Evolutionary conservation across 2,113 vertebrate genomes (phyloP).

Genomic region (Oreamnos americanus): DNA sequence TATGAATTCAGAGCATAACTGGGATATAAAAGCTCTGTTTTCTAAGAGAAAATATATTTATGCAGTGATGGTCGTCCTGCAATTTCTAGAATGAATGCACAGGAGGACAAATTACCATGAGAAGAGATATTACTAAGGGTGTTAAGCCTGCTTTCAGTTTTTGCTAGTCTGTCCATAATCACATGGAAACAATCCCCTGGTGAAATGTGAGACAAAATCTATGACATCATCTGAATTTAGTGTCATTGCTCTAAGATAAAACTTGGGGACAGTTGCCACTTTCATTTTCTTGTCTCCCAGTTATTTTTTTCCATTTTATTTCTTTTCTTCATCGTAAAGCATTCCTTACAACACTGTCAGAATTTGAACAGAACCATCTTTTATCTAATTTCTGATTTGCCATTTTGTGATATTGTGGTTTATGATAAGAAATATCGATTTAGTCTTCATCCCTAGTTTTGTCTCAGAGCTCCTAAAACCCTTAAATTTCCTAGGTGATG

Average conservation of each 20-base stretch:
- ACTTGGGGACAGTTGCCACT: background rate
- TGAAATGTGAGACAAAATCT: constrained; percentile 43
- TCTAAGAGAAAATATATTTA: constrained; percentile 59
- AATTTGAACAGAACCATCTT: background rate
- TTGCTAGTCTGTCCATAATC: constrained; percentile 17
- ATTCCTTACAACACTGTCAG: background rate
- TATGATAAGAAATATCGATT: background rate
- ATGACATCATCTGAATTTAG: constrained; percentile 50
- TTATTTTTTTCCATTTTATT: background rate
- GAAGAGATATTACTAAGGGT: background rate
- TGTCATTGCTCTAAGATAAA: background rate
- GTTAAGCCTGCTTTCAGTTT: constrained; percentile 58
- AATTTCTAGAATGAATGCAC: constrained; percentile 60
- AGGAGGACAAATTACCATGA: constrained; percentile 55
- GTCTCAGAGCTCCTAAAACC: background rate
- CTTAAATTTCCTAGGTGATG: background rate
- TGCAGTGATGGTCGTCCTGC: constrained; percentile 1
- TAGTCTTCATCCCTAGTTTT: background rate
- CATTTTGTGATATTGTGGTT: background rate
- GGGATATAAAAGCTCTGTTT: constrained; percentile 37
- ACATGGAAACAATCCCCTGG: constrained; percentile 44
- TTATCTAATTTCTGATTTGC: background rate
- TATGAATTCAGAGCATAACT: constrained; percentile 19
- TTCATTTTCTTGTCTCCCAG: constrained; percentile 26
- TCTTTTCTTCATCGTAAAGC: background rate